phyloP scores from a whole-genome alignment of 2,113 vertebrate species.

The Equus przewalskii region DNA sequence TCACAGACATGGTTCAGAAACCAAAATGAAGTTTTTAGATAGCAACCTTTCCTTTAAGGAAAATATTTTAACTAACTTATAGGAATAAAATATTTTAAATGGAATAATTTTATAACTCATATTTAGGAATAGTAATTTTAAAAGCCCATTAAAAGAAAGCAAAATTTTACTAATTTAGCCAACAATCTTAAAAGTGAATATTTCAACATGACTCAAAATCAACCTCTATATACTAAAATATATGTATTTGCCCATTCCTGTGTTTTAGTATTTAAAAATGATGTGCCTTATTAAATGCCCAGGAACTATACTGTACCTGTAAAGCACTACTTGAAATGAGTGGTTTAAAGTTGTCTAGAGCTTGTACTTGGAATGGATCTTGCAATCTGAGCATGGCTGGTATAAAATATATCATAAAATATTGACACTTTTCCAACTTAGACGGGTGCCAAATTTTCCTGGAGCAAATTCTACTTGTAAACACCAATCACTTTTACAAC shows the following conservation, averaged over 20 bases:
- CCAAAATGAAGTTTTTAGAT: background rate
- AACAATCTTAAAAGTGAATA: background rate
- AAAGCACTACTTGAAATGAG: slow-evolving; percentile 50
- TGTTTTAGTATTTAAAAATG: background rate
- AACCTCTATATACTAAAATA: background rate
- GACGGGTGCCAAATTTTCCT: slow-evolving; percentile 70
- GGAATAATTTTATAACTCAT: background rate
- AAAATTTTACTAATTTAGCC: background rate
- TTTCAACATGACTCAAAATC: slow-evolving; percentile 34
- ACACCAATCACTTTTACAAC: slow-evolving; percentile 76
- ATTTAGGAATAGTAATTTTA: background rate
- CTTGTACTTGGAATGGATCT: background rate
- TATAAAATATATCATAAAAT: slow-evolving; percentile 52
- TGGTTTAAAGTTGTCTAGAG: background rate
- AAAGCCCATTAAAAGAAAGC: background rate
- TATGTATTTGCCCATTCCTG: background rate
- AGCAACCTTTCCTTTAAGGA: background rate
- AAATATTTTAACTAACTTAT: slow-evolving; percentile 4
- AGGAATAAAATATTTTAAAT: background rate
- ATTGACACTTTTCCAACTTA: slow-evolving; percentile 67
- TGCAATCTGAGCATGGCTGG: background rate
- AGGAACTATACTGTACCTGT: background rate
- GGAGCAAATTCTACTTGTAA: slow-evolving; percentile 74
- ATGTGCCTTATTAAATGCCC: background rate
- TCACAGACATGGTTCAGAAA: background rate